Base-by-base conservation (phyloP, 2,888 invertebrate species). In the Thymelicus sylvestris region DNA sequence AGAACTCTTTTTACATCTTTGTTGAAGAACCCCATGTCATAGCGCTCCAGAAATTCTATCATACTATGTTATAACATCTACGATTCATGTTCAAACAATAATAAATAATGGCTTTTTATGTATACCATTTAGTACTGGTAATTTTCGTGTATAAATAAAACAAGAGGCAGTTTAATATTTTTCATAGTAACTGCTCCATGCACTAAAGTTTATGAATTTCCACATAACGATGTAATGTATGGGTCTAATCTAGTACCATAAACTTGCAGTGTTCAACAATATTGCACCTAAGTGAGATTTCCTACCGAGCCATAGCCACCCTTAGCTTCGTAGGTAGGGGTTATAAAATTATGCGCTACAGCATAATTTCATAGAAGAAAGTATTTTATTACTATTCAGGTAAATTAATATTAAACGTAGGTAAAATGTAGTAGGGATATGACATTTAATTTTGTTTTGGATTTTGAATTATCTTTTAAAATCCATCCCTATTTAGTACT, bases 191-290 rank as follows among this genome's bases (percentile, higher is more conserved):
- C 50, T 41, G 59, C 50, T 65, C 41, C 64, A 60, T 65, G 59
- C 64, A 70, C 60, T 65, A 70, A 70, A 60, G 41, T 70, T 65
- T 70, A 70, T 65, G 64, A 65, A 65, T 59, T 70, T 52, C 57
- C 59, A 65, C 64, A 64, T 70, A 55, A 19, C 59, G 57, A 7
- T 60, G 59, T 70, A 70, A 70, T 59, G 41, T 65, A 65, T 70
- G 69, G 50, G 50, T 60, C 59, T 70, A 70, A 70, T 70, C 69
- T 70, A 10, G 59, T 60, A 50, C 50, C 64, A 70, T 70, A 70
- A 70, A 70, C 59, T 47, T 70, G 69, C 64, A 65, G 60, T 31
- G 59, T 50, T 70, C 50, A 31, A 50, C 69, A 50, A 65, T 59
- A 70, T 65, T 70, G 64, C 57, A 70, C 57, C 64, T 48, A 68